Percentiles rank a stretch among this genome's conserved stretches.
phyloP scores from a whole-genome alignment of 2,797 vertebrate species.

The Lacerta bilineata region DNA sequence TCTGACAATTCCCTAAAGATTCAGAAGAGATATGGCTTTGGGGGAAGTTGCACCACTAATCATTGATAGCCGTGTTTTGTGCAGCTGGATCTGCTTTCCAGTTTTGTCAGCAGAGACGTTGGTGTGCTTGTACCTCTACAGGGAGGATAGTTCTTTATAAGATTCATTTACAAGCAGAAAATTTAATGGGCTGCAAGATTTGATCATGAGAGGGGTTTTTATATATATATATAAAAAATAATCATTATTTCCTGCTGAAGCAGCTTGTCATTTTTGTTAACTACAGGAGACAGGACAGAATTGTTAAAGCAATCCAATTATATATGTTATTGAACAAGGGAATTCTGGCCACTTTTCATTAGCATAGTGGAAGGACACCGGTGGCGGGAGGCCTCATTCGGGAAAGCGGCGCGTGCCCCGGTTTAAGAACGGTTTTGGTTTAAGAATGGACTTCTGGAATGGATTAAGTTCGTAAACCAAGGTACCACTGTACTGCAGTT shows the following conservation, averaged over 20 bases:
- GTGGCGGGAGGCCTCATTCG: too few relatives aligned
- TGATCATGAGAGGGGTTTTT: slow-evolving; percentile 57
- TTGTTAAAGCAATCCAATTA: slow-evolving; percentile 70
- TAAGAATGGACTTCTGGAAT: too few relatives aligned
- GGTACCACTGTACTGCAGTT: not conserved
- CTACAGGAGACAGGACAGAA: slow-evolving; percentile 68
- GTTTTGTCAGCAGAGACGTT: slow-evolving; percentile 52
- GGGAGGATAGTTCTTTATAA: slow-evolving; percentile 74
- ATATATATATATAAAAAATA: too few relatives aligned
- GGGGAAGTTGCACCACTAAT: slow-evolving; percentile 77
- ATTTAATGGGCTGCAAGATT: slow-evolving; percentile 81
- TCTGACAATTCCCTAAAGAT: slow-evolving; percentile 74
- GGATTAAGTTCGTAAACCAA: too few relatives aligned
- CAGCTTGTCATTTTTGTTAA: slow-evolving; percentile 73
- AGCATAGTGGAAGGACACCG: not conserved
- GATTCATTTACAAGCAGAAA: slow-evolving; percentile 80
- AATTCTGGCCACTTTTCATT: slow-evolving; percentile 47
- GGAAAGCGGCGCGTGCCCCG: too few relatives aligned
- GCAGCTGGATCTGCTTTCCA: slow-evolving; percentile 64
- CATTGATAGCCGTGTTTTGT: slow-evolving; percentile 77
- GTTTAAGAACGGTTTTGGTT: too few relatives aligned
- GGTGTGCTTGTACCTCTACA: slow-evolving; percentile 74
- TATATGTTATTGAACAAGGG: slow-evolving; percentile 51
- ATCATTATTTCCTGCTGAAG: slow-evolving; percentile 64
- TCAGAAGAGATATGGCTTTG: slow-evolving; percentile 81